Percentiles rank a stretch among this genome's conserved stretches.
These are phyloP conservation scores for Tenualosa ilisha DNA, from an alignment of 2,797 vertebrate genomes.

Conservation along the genomic window DNA sequence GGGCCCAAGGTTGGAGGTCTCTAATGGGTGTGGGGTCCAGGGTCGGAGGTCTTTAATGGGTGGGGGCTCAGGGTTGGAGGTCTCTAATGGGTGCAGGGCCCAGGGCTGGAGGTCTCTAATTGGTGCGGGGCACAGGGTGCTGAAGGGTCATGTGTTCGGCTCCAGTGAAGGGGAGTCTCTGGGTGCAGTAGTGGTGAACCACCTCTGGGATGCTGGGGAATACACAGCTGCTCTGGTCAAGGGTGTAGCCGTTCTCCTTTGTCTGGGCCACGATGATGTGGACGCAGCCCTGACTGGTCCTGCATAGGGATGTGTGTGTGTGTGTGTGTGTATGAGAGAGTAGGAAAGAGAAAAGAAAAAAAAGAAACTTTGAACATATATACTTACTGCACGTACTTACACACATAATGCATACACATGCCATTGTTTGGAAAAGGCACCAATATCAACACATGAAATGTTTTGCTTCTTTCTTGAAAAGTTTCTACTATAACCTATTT, in stretches of 20 bases:
- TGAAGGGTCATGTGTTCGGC: conserved; percentile 93
- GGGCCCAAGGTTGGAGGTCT: background rate
- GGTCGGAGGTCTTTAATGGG: too few species aligned
- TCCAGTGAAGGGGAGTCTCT: conserved; percentile 92
- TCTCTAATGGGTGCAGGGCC: background rate
- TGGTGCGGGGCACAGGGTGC: conserved; percentile 77
- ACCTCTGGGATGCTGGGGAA: conserved; percentile 89
- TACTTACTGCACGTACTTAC: background rate
- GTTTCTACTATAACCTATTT: too few species aligned
- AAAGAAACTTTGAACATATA: conserved; percentile 19
- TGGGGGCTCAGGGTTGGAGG: background rate
- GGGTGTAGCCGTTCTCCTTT: conserved; percentile 88
- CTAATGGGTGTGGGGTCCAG: background rate
- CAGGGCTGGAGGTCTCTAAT: conserved; percentile 55
- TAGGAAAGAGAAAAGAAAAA: background rate
- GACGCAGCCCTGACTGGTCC: conserved; percentile 91
- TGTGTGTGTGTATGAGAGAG: background rate
- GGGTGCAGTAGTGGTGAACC: conserved; percentile 87
- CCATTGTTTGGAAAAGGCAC: background rate
- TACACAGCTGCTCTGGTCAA: conserved; percentile 88
- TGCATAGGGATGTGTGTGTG: conserved; percentile 39
- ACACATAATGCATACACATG: conserved; percentile 6
- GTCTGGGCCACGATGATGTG: conserved; percentile 97
- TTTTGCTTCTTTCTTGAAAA: background rate
- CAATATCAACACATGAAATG: background rate